A percentile compares a stretch with the other conserved stretches of the same genome.
Conservation (phyloP, 2,888 invertebrate genomes). For the Dolichopus griseipennis region DNA sequence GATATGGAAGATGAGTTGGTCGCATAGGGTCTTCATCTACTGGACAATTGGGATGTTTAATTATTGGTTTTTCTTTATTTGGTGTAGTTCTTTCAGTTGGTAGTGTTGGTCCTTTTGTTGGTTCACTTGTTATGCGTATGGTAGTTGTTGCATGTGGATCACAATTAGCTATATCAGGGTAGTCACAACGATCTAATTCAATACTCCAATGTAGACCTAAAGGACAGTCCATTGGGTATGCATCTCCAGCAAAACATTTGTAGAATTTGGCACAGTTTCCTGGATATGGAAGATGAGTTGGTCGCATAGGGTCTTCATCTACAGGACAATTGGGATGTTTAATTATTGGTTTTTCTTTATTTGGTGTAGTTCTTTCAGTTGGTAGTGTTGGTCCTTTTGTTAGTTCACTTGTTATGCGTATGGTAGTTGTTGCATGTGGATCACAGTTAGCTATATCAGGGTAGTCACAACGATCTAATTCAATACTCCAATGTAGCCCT, state of each 20-base stretch:
- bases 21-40: constrained; percentile 28
- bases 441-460: background rate
- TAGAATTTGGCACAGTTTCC: constrained; percentile 33
- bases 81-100: constrained; percentile 13
- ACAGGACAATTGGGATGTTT: constrained; percentile 15
- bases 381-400: constrained; percentile 20
- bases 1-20: constrained; percentile 23
- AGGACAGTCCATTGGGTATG: constrained; percentile 28
- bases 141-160: background rate
- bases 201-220: constrained; percentile 30
- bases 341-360: constrained; percentile 21
- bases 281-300: constrained; percentile 27
- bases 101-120: constrained; percentile 21
- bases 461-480: background rate
- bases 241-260: constrained; percentile 29
- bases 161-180: constrained; percentile 27
- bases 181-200: constrained; percentile 32
- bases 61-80: background rate
- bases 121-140: background rate
- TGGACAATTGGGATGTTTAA: constrained; percentile 16
- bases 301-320: constrained; percentile 23
- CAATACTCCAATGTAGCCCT: constrained; percentile 40
- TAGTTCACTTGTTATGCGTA: constrained; percentile 13
- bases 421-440: background rate
- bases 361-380: background rate